Evolutionary conservation across 2,888 invertebrate genomes (phyloP).

Genomic region (Phania funesta): DNA sequence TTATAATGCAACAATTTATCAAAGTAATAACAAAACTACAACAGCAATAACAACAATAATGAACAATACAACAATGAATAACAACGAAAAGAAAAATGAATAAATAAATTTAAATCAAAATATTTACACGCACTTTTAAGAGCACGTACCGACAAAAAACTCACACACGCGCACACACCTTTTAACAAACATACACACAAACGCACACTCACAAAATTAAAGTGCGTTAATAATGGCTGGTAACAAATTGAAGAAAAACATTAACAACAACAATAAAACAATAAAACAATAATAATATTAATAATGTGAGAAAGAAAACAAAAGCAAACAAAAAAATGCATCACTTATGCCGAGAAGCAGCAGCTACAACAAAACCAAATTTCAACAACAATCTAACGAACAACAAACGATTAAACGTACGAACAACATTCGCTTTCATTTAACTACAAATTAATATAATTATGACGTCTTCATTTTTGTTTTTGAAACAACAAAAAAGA

Average conservation of each 20-base stretch:
- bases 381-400: slow-evolving; percentile 8
- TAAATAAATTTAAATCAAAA: slow-evolving; percentile 3
- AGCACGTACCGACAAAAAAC: slow-evolving; percentile 3
- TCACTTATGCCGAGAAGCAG: slow-evolving; percentile 34
- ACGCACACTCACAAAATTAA: not conserved
- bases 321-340: slow-evolving; percentile 21
- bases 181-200: not conserved
- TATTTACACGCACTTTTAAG: slow-evolving; percentile 49
- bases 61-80: not conserved
- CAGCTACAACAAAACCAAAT: slow-evolving; percentile 16
- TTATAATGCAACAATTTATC: slow-evolving; percentile 39
- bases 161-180: not conserved
- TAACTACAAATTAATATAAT: slow-evolving; percentile 33
- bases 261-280: not conserved
- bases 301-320: slow-evolving; percentile 21
- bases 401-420: slow-evolving; percentile 21
- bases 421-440: slow-evolving; percentile 58
- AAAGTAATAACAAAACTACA: not conserved
- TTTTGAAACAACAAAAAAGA: slow-evolving; percentile 2
- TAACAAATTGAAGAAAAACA: slow-evolving; percentile 27
- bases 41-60: not conserved
- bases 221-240: slow-evolving; percentile 12
- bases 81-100: slow-evolving; percentile 9
- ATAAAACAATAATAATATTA: slow-evolving; percentile 4
- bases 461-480: slow-evolving; percentile 18